Evolutionary conservation across 2,888 invertebrate genomes (phyloP).

Genomic region (Platypus cylindrus): DNA sequence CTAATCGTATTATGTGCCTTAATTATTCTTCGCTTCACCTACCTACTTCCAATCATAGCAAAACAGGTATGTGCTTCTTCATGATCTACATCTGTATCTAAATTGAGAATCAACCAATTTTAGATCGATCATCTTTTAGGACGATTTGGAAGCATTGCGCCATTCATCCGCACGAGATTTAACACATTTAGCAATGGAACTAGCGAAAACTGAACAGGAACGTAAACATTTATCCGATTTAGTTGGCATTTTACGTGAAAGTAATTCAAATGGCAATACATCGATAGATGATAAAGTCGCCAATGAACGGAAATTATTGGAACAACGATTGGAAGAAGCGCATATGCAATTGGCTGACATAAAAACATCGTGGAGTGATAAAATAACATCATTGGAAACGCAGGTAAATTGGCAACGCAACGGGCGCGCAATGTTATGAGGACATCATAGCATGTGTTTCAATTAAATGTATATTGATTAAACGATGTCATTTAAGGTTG

Average conservation of each 20-base stretch:
- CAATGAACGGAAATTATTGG: constrained; percentile 54
- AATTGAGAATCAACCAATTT: no score
- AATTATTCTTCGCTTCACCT: no score
- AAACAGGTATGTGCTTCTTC: constrained; percentile 35
- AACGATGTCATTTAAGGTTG: constrained; percentile 41
- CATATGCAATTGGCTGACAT: constrained; percentile 79
- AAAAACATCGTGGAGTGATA: constrained; percentile 85
- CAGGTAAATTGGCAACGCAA: constrained; percentile 45
- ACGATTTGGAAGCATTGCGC: constrained; percentile 63
- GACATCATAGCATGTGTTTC: background rate
- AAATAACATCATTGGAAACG: constrained; percentile 78
- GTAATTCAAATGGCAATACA: constrained; percentile 31
- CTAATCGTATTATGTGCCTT: no score
- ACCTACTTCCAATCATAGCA: no score
- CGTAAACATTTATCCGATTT: constrained; percentile 56
- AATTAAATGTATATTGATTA: background rate
- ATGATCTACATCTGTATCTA: no score
- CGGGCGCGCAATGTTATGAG: background rate
- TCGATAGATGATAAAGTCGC: constrained; percentile 42
- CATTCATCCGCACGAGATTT: constrained; percentile 63
- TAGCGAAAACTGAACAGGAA: constrained; percentile 64
- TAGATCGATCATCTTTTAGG: constrained; percentile 38
- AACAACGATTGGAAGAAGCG: constrained; percentile 70
- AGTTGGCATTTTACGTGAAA: constrained; percentile 42
- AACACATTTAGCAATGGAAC: constrained; percentile 51